Percentiles rank a stretch among this genome's conserved stretches.
These are phyloP conservation scores for Zophobas atratus DNA, from an alignment of 1,140 invertebrate genomes.

Conservation along the genomic window DNA sequence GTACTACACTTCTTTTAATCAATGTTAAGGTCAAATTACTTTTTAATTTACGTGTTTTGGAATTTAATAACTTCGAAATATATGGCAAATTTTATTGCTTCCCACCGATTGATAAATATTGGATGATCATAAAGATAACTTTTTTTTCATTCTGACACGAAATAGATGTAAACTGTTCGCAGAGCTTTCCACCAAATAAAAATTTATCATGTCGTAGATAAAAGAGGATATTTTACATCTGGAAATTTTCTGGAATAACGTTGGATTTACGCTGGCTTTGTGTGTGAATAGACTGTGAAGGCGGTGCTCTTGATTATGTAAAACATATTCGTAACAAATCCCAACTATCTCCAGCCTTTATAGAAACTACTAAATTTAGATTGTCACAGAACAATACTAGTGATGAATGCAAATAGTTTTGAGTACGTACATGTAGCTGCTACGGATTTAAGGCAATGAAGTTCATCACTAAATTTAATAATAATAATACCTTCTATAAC, in stretches of 20 bases:
- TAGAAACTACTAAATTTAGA: slow-evolving; percentile 37
- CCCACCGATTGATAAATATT: slow-evolving; percentile 10
- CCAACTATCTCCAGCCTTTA: slow-evolving; percentile 32
- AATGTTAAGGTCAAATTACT: background rate
- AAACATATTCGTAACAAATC: slow-evolving; percentile 39
- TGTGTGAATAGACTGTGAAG: slow-evolving; percentile 12
- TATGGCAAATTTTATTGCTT: background rate
- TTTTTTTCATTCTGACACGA: slow-evolving; percentile 3
- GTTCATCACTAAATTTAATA: background rate
- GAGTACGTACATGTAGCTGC: background rate
- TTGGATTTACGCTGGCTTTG: slow-evolving; percentile 21
- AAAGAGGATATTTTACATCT: slow-evolving; percentile 19
- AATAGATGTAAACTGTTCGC: slow-evolving; percentile 16
- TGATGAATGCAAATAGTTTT: slow-evolving; percentile 26
- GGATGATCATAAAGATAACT: slow-evolving; percentile 22
- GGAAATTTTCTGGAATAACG: slow-evolving; percentile 23
- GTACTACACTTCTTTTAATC: background rate
- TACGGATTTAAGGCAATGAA: slow-evolving; percentile 1
- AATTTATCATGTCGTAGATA: slow-evolving; percentile 35
- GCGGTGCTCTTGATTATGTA: slow-evolving; percentile 35
- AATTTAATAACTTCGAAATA: background rate
- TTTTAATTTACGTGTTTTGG: background rate
- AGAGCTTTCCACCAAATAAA: slow-evolving; percentile 14
- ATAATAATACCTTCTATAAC: background rate
- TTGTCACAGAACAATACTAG: slow-evolving; percentile 28